Evolutionary conservation across 2,888 invertebrate species (phyloP).

Genomic region (Tanypteryx hageni): DNA sequence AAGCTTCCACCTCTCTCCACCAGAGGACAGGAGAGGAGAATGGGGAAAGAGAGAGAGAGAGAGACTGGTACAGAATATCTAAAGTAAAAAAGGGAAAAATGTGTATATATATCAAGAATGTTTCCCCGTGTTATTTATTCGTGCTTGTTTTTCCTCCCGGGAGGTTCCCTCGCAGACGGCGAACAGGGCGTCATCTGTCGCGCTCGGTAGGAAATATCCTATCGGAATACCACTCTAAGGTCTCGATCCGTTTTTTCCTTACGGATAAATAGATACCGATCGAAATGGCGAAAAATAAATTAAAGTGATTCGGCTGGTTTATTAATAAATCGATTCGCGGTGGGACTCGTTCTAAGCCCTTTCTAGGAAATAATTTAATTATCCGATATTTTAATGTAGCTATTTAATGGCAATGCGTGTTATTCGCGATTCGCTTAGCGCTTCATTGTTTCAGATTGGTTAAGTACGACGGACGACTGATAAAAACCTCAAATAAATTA

Average conservation of each 20-base stretch:
- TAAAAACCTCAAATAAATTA: too few relatives aligned
- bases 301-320: background rate
- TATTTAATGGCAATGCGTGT: too few relatives aligned
- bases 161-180: background rate
- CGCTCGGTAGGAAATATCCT: slow-evolving; percentile 27
- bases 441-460: too few relatives aligned
- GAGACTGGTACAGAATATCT: slow-evolving; percentile 25
- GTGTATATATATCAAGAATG: slow-evolving; percentile 16
- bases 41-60: background rate
- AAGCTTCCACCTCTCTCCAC: slow-evolving; percentile 16
- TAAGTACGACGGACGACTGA: too few relatives aligned
- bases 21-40: slow-evolving; percentile 36
- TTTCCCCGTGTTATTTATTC: slow-evolving; percentile 43
- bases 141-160: background rate
- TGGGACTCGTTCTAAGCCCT: too few relatives aligned
- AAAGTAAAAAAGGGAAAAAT: background rate
- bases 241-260: slow-evolving; percentile 1
- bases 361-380: too few relatives aligned
- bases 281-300: background rate
- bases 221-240: slow-evolving; percentile 25
- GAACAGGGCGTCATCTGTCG: slow-evolving; percentile 49
- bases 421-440: too few relatives aligned
- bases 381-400: too few relatives aligned
- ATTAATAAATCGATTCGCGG: too few relatives aligned
- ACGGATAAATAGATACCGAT: background rate